Percentiles rank a stretch among this genome's conserved stretches.
Conservation (phyloP, 1,140 invertebrate genomes). For the Aphidius gifuensis region DNA sequence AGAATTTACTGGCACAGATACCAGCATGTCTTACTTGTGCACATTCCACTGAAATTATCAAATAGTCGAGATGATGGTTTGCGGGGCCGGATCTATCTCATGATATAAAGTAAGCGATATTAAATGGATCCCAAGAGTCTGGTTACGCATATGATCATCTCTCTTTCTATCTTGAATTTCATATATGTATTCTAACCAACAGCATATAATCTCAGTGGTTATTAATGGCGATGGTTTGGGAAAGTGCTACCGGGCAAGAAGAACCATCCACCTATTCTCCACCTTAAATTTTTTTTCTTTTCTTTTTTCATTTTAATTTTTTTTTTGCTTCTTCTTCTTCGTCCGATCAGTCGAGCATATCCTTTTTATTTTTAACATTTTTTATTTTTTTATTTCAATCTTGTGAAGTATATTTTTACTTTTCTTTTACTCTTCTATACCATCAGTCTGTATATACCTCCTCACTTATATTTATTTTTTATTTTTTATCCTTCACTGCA, state of each 20-base stretch:
- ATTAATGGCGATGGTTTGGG: conserved; percentile 26
- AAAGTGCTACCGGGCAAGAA: conserved; percentile 25
- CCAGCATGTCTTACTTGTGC: neutral
- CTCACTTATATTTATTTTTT: neutral
- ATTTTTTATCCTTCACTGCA: conserved; percentile 9
- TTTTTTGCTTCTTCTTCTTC: neutral
- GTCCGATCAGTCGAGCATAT: no score
- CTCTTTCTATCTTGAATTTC: no score
- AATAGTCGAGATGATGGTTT: neutral
- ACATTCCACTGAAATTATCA: conserved; percentile 4
- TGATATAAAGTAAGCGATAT: neutral
- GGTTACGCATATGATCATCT: neutral
- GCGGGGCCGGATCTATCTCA: neutral
- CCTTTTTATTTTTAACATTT: no score
- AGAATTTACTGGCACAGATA: neutral
- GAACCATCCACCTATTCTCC: conserved; percentile 4
- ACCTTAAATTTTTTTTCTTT: neutral
- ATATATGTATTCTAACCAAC: conserved; percentile 2
- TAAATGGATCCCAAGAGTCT: neutral
- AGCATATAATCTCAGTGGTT: conserved; percentile 24
- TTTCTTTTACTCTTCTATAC: conserved; percentile 12
- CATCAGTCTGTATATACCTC: conserved; percentile 6
- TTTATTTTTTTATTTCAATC: neutral
- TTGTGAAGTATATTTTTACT: no score
- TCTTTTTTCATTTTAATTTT: conserved; percentile 17